phyloP scores from a whole-genome alignment of 2,888 invertebrate species.

The Pheosia tremula region DNA sequence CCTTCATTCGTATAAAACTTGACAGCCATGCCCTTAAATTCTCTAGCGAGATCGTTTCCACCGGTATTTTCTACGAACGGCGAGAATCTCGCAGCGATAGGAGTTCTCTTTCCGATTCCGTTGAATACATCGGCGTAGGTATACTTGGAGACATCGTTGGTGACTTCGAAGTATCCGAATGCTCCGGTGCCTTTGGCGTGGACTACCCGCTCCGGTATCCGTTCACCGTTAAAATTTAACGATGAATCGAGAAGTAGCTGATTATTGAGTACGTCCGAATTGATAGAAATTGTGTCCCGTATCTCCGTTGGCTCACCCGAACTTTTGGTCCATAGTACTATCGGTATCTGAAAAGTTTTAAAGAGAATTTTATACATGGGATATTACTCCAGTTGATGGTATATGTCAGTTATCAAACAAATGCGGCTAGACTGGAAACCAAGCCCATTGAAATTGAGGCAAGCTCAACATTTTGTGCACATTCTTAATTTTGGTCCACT shows the following conservation, averaged over 20 bases:
- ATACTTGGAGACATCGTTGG: slow-evolving; percentile 89
- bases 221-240: slow-evolving; percentile 89
- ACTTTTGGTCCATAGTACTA: slow-evolving; percentile 84
- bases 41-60: slow-evolving; percentile 78
- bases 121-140: slow-evolving; percentile 86
- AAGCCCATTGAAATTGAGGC: too few species aligned
- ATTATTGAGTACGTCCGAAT: slow-evolving; percentile 48
- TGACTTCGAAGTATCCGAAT: slow-evolving; percentile 92
- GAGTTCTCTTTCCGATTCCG: slow-evolving; percentile 84
- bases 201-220: slow-evolving; percentile 95
- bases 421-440: background rate
- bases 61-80: slow-evolving; percentile 86
- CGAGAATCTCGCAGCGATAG: slow-evolving; percentile 83
- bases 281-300: slow-evolving; percentile 72
- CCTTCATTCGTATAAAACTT: slow-evolving; percentile 57
- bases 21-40: slow-evolving; percentile 70
- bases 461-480: too few species aligned
- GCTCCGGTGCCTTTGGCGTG: slow-evolving; percentile 96
- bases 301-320: slow-evolving; percentile 90
- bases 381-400: too few species aligned
- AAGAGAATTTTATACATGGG: too few species aligned
- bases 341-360: slow-evolving; percentile 40
- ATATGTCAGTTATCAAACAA: background rate
- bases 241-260: slow-evolving; percentile 86
- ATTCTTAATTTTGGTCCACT: too few species aligned